Base-by-base conservation (phyloP, 2,113 vertebrate species). In the Callaeas wilsoni region DNA sequence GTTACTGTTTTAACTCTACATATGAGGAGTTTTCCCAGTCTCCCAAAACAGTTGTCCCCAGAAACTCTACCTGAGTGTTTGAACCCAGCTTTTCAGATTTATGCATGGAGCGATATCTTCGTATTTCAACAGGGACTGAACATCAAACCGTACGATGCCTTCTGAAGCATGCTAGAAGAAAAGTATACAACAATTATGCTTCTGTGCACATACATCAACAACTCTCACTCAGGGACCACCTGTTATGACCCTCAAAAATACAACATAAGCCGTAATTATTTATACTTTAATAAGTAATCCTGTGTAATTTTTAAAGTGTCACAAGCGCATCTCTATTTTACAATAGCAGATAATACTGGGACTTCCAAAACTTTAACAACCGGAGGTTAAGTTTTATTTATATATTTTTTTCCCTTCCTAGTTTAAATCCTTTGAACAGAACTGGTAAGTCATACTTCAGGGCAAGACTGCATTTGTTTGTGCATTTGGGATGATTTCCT, bases 31-130 rank as follows among this genome's bases (percentile, higher is more conserved):
- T 44, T 57, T 69, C 21, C 41, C 81, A 62, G 30, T 63, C n/a
- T 69, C 13, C 42, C 35, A 32, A 50, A 16, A 32, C 4, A 74
- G 21, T 17, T 67, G n/a, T n/a, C 12, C 49, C n/a, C 74, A 37
- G 26, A 55, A 93, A 75, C 41, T 42, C 42, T 98, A 99, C 99
- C 99, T 98, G 82, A 99, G 98, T 0, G 99, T 99, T 96, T 99
- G 99, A 89, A 99, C 98, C 99, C 99, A 99, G 84, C 98, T 99
- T 98, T 99, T 99, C 86, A 99, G 97, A 77, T 98, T 99, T 94
- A 99, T 98, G 62, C 97, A 98, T 2, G 99, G 99, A 62, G 99
- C 98, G 92, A 99, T 97, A 70, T 99, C 99, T 98, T 99, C 99
- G 4, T 99, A 99, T 73, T 98, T 98, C 96, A 99, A 73, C 30